Percentiles rank a stretch among this genome's conserved stretches.
Conservation (phyloP, 1,140 invertebrate genomes). For the Sminthurinus signatus region DNA sequence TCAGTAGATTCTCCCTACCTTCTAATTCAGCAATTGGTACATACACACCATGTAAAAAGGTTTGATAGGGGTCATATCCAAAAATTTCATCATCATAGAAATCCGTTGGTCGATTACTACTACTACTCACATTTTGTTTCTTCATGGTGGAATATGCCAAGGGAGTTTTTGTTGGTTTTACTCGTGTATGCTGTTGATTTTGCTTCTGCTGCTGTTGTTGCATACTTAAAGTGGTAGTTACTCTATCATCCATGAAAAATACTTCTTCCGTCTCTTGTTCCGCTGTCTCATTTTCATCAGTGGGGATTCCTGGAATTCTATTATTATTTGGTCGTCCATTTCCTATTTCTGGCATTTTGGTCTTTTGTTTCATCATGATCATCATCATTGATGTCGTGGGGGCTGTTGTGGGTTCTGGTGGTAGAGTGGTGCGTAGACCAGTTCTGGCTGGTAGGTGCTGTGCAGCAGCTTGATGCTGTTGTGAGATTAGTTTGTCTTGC, state of each 20-base stretch:
- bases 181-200: no score
- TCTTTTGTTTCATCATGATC: neutral
- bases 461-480: neutral
- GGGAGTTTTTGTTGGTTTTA: slow-evolving; percentile 16
- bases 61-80: slow-evolving; percentile 39
- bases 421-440: neutral
- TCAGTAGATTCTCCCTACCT: slow-evolving; percentile 3
- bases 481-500: neutral
- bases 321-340: neutral
- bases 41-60: slow-evolving; percentile 40
- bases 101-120: slow-evolving; percentile 34
- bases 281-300: slow-evolving; percentile 18
- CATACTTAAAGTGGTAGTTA: neutral
- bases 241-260: neutral
- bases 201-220: no score
- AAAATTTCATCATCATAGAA: slow-evolving; percentile 42
- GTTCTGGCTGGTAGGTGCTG: neutral
- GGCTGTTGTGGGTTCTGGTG: slow-evolving; percentile 1
- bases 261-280: slow-evolving; percentile 18
- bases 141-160: slow-evolving; percentile 13
- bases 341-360: neutral
- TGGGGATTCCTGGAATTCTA: slow-evolving; percentile 22
- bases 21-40: slow-evolving; percentile 20
- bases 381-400: neutral
- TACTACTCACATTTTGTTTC: slow-evolving; percentile 12